These are phyloP conservation scores for Amazona vittata DNA, from an alignment of 2,113 vertebrate genomes.

Conservation along the genomic window DNA sequence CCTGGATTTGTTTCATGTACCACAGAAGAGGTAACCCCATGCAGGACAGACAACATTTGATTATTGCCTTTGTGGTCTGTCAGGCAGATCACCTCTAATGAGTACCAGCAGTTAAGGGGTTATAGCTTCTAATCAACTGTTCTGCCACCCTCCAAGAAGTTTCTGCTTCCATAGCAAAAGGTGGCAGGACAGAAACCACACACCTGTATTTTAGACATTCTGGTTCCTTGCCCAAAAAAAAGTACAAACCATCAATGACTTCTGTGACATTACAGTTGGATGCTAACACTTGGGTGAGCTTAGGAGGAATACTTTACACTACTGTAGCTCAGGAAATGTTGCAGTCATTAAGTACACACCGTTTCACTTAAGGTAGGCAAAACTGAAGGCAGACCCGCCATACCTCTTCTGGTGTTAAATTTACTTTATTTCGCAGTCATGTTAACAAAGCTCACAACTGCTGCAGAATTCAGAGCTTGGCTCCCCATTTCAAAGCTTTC, in stretches of 20 bases:
- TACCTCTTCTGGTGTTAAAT: neutral
- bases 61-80: neutral
- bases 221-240: neutral
- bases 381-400: rapidly evolving
- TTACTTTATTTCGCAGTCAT: neutral
- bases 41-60: neutral
- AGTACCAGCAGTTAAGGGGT: neutral
- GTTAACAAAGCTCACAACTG: neutral
- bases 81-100: neutral
- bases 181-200: neutral
- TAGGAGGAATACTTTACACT: neutral
- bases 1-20: neutral
- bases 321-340: neutral
- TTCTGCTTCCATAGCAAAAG: neutral
- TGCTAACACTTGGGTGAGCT: neutral
- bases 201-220: neutral
- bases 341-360: neutral
- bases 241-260: neutral
- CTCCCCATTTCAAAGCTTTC: neutral
- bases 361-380: neutral
- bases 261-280: neutral
- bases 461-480: neutral
- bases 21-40: neutral
- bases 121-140: neutral
- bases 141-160: neutral